Base-by-base conservation (phyloP, 1,140 invertebrate species). In the Drosophila equinoxialis region DNA sequence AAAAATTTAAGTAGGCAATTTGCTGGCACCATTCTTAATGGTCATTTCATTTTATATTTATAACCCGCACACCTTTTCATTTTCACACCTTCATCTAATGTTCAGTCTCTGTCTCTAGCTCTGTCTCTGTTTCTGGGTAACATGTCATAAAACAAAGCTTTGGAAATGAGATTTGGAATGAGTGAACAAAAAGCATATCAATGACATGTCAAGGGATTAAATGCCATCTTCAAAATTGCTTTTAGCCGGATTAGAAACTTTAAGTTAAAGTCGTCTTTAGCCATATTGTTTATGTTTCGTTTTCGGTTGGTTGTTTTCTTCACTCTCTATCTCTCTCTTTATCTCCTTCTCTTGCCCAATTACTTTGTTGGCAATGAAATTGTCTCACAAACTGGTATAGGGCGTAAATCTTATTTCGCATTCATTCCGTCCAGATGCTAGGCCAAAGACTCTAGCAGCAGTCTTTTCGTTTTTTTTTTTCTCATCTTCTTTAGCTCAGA, bases 211-310 rank as follows among this genome's bases (percentile, higher is more conserved):
- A 67, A 63, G 60, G 68, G 67, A 65, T 17, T 51, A 75, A 69
- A 82, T 78, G 73, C 74, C 68, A 69, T 79, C 73, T 42, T 75
- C 68, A 51, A 59, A 65, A 48, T 75, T 63, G 84, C 80, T 89
- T 87, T 89, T 80, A 83, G 83, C 3, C 74, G 71, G 84, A 87
- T 87, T 89, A 89, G 80, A 87, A 83, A 55, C 80, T 89, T 74
- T 68, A 65, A 70, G 70, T 63, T 41, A 37, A 66, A 77, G 62
- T 71, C 39, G 26, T 54, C 45, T 55, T 37, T 76, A 30, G 30
- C 30, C 30, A 30, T 30, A 30, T 83, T 83, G 67, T 70, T 71
- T 74, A 58, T 69, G 64, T 69, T 80, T 84, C 65, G 62, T 71
- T 89, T 64, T 83, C 89, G 17, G 8, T 51, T 51, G 10, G 30